Evolutionary conservation across 2,888 invertebrate species (phyloP).

Genomic region (Rhodophaea formosa): DNA sequence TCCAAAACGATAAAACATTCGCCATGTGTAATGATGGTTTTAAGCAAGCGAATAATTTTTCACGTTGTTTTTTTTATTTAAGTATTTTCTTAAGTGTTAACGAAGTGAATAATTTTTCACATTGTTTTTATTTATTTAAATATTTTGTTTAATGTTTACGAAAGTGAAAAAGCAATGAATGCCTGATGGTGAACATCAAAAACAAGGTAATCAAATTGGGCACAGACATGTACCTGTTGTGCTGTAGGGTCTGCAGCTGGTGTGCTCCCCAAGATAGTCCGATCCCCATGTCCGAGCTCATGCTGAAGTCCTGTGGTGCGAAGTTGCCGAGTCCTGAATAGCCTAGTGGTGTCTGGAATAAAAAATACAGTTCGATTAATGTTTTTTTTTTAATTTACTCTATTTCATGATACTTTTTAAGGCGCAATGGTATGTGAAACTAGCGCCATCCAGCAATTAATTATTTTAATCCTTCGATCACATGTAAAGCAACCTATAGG

Average conservation of each 20-base stretch:
- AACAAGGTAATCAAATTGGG: slow-evolving; percentile 49
- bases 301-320: slow-evolving; percentile 89
- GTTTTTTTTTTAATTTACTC: not conserved
- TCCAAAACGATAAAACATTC: too few relatives aligned
- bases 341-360: slow-evolving; percentile 76
- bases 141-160: not conserved
- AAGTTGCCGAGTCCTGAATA: slow-evolving; percentile 85
- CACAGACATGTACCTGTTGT: slow-evolving; percentile 85
- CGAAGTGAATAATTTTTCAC: too few relatives aligned
- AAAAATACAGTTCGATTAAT: not conserved
- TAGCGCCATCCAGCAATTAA: too few relatives aligned
- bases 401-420: too few relatives aligned
- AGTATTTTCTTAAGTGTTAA: too few relatives aligned
- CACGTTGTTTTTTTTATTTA: too few relatives aligned
- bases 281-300: slow-evolving; percentile 87
- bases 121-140: too few relatives aligned
- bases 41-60: too few relatives aligned
- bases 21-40: too few relatives aligned
- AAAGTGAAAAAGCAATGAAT: slow-evolving; percentile 6
- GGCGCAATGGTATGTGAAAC: too few relatives aligned
- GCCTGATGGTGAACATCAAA: not conserved
- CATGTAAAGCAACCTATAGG: too few relatives aligned
- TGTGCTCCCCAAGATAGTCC: slow-evolving; percentile 86
- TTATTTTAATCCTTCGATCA: too few relatives aligned
- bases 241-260: slow-evolving; percentile 85